These are phyloP conservation scores for Eurystomus gularis DNA, from an alignment of 2,113 vertebrate species.

Conservation along the genomic window DNA sequence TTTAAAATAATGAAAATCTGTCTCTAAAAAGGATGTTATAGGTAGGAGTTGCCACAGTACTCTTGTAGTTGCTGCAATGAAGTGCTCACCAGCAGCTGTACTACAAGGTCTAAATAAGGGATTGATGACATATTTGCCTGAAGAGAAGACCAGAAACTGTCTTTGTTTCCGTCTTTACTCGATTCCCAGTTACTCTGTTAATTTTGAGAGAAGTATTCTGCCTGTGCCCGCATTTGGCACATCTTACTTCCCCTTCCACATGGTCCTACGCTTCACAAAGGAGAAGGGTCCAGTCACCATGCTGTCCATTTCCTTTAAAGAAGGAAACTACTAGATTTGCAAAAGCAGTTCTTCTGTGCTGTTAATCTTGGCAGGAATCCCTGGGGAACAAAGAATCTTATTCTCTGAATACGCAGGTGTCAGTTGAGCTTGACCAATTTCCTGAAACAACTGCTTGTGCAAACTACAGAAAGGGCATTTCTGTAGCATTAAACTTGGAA, in stretches of 20 bases:
- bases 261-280: neutral
- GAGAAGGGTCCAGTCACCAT: neutral
- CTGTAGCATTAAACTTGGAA: neutral
- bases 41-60: neutral
- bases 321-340: neutral
- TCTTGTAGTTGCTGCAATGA: neutral
- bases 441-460: neutral
- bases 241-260: rapidly evolving
- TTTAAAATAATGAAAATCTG: neutral
- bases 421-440: neutral
- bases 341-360: neutral
- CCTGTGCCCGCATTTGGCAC: rapidly evolving
- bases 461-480: neutral
- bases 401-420: neutral
- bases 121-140: neutral
- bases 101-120: neutral
- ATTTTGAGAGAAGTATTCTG: neutral
- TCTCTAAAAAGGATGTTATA: neutral
- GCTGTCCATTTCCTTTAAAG: neutral
- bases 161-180: neutral
- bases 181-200: neutral
- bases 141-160: neutral
- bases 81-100: neutral
- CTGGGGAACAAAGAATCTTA: neutral
- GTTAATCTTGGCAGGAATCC: neutral